Conservation (phyloP, 1,140 invertebrate species). For the Oryctes rhinoceros region DNA sequence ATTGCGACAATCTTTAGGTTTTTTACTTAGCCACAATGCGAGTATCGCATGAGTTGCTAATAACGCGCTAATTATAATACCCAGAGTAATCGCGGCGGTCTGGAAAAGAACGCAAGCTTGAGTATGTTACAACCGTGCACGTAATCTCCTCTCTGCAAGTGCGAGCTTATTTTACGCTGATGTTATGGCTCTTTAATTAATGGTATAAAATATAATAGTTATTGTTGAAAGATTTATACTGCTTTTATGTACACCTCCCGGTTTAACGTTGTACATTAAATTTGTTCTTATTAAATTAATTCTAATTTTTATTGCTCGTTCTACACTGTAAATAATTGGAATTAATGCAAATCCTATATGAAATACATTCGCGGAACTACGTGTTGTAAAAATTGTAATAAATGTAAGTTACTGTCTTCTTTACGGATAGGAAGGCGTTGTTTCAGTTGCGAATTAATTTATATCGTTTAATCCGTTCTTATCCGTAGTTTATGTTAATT, state of each 20-base stretch:
- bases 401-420: too few species aligned
- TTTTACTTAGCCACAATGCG: background rate
- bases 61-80: background rate
- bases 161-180: background rate
- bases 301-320: conserved; percentile 11
- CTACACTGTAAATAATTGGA: background rate
- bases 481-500: too few species aligned
- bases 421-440: too few species aligned
- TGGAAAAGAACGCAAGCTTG: background rate
- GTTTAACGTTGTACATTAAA: background rate
- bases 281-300: background rate
- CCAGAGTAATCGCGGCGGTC: background rate
- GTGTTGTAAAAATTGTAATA: too few species aligned
- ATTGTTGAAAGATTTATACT: background rate
- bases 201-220: background rate
- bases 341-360: background rate
- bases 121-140: background rate
- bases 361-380: background rate
- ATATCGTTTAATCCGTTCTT: too few species aligned
- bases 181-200: background rate
- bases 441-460: too few species aligned
- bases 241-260: background rate
- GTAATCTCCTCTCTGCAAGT: background rate
- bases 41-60: conserved; percentile 2
- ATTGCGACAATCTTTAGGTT: too few species aligned